These are phyloP conservation scores for Anthopleura sola DNA, from an alignment of 64 coral and sea anemone genomes.

Conservation along the genomic window DNA sequence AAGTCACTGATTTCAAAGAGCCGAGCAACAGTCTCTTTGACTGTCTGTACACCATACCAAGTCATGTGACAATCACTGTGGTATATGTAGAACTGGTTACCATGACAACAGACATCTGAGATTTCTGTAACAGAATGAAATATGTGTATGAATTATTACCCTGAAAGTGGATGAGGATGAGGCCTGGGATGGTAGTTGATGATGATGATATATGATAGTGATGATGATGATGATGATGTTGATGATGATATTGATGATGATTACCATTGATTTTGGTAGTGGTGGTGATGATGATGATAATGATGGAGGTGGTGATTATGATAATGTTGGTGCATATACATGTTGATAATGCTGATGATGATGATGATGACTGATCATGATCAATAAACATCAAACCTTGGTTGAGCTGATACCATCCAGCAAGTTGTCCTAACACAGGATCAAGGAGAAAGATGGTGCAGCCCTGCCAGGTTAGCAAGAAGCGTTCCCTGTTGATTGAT, in stretches of 20 bases:
- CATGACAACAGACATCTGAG: conserved; percentile 62
- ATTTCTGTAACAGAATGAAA: conserved; percentile 30
- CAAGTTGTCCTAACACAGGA: conserved; percentile 62
- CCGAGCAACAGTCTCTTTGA: conserved; percentile 72
- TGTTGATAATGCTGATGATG: background rate
- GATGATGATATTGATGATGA: background rate
- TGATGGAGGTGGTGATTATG: background rate
- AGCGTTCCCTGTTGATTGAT: conserved; percentile 32
- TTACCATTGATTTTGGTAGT: background rate
- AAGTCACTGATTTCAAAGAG: conserved; percentile 65
- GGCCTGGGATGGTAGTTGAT: no score
- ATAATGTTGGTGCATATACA: background rate
- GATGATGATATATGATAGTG: no score
- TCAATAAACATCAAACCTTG: conserved; percentile 25
- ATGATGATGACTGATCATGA: background rate
- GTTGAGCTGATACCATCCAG: conserved; percentile 53
- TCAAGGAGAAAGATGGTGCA: conserved; percentile 41
- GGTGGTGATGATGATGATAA: background rate
- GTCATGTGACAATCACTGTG: conserved; percentile 55
- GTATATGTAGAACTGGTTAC: conserved; percentile 62
- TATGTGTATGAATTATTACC: no score
- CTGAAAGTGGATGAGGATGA: no score
- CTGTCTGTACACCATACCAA: conserved; percentile 69
- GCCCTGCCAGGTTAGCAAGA: conserved; percentile 59
- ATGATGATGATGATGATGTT: background rate